Evolutionary conservation across 2,113 vertebrate genomes (phyloP).

Genomic region (Neopipo cinnamomea): DNA sequence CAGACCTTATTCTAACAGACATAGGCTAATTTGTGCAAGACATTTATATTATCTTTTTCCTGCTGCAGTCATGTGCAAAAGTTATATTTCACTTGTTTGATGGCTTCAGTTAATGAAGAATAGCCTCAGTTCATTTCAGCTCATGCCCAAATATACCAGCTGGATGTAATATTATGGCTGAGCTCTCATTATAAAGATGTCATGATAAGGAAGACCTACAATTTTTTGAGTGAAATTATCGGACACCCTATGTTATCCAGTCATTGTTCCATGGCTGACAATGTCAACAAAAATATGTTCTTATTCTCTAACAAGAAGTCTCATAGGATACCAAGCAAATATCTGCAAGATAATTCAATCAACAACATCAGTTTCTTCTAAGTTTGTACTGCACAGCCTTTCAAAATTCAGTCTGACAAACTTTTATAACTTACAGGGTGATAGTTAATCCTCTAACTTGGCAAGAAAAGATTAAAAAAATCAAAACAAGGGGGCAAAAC

Average conservation of each 20-base stretch:
- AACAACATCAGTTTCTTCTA: not conserved
- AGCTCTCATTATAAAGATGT: not conserved
- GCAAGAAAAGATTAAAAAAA: not conserved
- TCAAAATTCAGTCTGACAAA: not conserved
- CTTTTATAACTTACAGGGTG: not conserved
- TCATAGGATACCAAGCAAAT: not conserved
- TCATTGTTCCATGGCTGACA: not conserved
- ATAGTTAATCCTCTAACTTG: not conserved
- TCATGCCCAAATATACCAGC: not conserved
- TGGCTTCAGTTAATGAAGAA: conserved; percentile 32
- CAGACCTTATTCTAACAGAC: not conserved
- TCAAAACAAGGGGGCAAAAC: not conserved
- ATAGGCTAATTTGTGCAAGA: not conserved
- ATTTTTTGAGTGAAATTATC: not conserved
- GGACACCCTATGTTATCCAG: not conserved
- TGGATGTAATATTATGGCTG: not conserved
- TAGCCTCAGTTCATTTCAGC: conserved; percentile 5
- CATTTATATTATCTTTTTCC: conserved; percentile 8
- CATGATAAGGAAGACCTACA: conserved; percentile 9
- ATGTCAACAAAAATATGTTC: conserved; percentile 1
- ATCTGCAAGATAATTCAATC: conserved; percentile 14
- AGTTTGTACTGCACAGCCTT: not conserved
- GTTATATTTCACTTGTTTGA: conserved; percentile 29
- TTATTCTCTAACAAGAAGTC: not conserved
- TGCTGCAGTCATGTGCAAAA: not conserved